phyloP scores from a whole-genome alignment of 1,140 invertebrate species.

The Cotesia typhae region DNA sequence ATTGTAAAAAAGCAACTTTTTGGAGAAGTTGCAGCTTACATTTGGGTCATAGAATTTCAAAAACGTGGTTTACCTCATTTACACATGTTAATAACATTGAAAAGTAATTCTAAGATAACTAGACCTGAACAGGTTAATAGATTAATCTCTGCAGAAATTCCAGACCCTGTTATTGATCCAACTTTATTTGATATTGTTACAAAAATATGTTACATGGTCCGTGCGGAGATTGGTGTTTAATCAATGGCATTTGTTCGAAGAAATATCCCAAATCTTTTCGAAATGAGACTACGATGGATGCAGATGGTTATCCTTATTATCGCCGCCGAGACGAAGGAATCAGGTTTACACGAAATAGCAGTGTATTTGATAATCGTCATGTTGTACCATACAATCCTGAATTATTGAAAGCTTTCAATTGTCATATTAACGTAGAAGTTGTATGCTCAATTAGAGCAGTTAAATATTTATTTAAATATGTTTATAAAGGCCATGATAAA shows the following conservation, averaged over 20 bases:
- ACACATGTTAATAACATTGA: no score
- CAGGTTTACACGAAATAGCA: no score
- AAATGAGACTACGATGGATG: slow-evolving; percentile 7
- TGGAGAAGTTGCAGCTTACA: no score
- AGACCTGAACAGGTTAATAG: slow-evolving; percentile 25
- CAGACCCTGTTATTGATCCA: slow-evolving; percentile 27
- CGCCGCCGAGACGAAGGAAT: no score
- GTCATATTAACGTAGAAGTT: no score
- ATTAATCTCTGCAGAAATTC: slow-evolving; percentile 40
- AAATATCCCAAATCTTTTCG: slow-evolving; percentile 3
- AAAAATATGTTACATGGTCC: slow-evolving; percentile 48
- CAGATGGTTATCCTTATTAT: background rate
- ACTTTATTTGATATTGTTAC: slow-evolving; percentile 23
- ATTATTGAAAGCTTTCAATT: no score
- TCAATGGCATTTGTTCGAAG: background rate
- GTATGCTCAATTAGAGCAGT: no score
- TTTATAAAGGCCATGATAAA: no score
- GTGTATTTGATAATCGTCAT: no score
- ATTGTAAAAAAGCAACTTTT: background rate
- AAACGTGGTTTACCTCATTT: no score
- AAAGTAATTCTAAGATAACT: background rate
- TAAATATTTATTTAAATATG: no score
- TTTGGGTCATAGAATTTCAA: no score
- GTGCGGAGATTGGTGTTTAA: slow-evolving; percentile 29
- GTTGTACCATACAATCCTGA: background rate